These are phyloP conservation scores for Onychomys arenicola DNA, from an alignment of 2,797 vertebrate species.

Conservation along the genomic window DNA sequence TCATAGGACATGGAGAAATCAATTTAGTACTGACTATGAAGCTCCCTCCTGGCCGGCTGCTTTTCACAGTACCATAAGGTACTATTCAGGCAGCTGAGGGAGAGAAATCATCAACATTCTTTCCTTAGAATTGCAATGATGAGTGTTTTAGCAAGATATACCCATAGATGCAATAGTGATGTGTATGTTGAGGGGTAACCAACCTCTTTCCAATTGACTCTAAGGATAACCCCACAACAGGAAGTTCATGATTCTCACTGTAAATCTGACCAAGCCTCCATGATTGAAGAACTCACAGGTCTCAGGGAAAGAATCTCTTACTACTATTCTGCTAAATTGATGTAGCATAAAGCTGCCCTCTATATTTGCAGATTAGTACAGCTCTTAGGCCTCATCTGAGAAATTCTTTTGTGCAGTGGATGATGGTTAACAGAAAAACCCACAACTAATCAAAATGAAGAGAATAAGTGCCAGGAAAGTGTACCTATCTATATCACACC, in stretches of 20 bases:
- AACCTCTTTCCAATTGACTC: neutral
- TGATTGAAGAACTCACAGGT: neutral
- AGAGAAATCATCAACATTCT: neutral
- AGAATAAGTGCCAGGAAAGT: neutral
- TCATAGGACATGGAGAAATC: neutral
- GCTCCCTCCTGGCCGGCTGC: neutral
- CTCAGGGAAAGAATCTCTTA: neutral
- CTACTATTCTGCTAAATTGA: neutral
- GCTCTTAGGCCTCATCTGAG: neutral
- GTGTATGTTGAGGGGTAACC: neutral
- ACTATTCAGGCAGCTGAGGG: neutral
- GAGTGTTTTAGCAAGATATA: neutral
- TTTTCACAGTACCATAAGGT: neutral
- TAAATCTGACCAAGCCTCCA: neutral
- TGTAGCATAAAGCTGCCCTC: neutral
- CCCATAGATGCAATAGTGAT: neutral
- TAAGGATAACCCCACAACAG: neutral
- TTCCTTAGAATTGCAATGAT: neutral
- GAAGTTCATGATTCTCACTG: neutral
- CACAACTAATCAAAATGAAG: neutral
- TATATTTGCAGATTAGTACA: neutral
- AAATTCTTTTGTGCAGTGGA: neutral
- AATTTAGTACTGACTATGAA: neutral
- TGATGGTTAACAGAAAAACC: neutral
- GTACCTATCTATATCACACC: no score